Evolutionary conservation across 2,113 vertebrate species (phyloP).

Genomic region (Clarias macrocephalus): DNA sequence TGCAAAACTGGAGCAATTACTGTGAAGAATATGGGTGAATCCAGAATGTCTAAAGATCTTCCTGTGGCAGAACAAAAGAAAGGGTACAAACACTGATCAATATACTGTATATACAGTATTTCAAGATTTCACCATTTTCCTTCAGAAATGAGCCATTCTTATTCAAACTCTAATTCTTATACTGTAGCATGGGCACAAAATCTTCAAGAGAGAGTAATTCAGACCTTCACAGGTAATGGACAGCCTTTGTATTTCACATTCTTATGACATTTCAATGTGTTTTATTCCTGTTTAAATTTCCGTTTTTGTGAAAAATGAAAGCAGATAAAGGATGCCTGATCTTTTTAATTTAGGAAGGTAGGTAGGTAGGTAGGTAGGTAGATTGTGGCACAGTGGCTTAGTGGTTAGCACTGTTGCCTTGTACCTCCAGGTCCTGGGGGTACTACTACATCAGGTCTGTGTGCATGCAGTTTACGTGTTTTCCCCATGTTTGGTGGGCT

Average conservation of each 20-base stretch:
- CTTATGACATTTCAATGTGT: neutral
- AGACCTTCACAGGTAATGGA: conserved; percentile 69
- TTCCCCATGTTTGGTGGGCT: too few species aligned
- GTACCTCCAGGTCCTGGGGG: too few species aligned
- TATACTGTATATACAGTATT: too few species aligned
- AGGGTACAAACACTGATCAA: conserved; percentile 63
- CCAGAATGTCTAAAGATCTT: conserved; percentile 53
- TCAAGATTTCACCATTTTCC: neutral
- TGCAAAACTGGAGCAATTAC: conserved; percentile 72
- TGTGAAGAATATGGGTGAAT: conserved; percentile 81
- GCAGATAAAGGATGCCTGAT: neutral
- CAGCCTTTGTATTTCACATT: neutral
- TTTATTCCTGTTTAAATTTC: neutral
- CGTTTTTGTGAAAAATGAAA: neutral
- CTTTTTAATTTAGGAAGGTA: neutral
- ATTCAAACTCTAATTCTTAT: conserved; percentile 1
- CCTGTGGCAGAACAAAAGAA: conserved; percentile 40
- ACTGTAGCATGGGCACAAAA: conserved; percentile 52
- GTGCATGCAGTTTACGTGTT: too few species aligned
- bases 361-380: too few species aligned
- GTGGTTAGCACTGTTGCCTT: too few species aligned
- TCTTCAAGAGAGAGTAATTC: conserved; percentile 62
- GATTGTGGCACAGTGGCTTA: too few species aligned
- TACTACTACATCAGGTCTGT: too few species aligned
- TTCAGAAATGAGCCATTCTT: neutral